Conservation (phyloP, 2,797 vertebrate species). For the Lacerta agilis region DNA sequence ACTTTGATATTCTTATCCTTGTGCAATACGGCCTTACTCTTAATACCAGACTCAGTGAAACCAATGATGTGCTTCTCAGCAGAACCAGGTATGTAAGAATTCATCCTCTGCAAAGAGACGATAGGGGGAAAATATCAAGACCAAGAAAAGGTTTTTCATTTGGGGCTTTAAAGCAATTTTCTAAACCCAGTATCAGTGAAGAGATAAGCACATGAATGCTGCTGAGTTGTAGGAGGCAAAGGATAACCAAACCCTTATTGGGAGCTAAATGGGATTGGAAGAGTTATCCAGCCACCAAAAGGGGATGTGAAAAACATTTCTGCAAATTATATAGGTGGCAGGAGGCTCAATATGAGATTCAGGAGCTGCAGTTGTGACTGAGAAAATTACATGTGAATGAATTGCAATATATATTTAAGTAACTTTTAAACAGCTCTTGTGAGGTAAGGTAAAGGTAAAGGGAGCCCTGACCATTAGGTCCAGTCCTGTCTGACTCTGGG, state of each 20-base stretch:
- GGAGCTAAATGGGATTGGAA: conserved; percentile 32
- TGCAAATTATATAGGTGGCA: conserved; percentile 20
- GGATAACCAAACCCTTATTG: conserved; percentile 33
- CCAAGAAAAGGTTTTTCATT: conserved; percentile 11
- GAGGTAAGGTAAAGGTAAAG: not conserved
- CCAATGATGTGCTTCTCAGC: conserved; percentile 26
- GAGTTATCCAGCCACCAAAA: conserved; percentile 24
- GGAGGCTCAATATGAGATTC: conserved; percentile 26
- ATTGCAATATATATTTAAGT: conserved; percentile 21
- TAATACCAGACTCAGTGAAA: conserved; percentile 19
- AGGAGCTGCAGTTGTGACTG: conserved; percentile 21
- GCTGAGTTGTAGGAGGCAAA: conserved; percentile 22
- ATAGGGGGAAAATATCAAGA: conserved; percentile 22
- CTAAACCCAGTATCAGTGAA: conserved; percentile 23
- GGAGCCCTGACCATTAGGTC: too few species aligned
- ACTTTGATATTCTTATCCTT: conserved; percentile 25
- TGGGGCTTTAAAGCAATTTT: conserved; percentile 31
- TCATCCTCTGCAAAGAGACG: conserved; percentile 27
- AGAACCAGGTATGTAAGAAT: conserved; percentile 20
- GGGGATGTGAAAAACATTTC: not conserved
- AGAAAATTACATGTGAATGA: conserved; percentile 42
- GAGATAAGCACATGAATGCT: conserved; percentile 30
- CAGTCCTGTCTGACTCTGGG: too few species aligned
- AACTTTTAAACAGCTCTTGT: conserved; percentile 20
- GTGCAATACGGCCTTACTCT: conserved; percentile 7